phyloP scores from a whole-genome alignment of 2,888 invertebrate species.

The Thalpophila matura region DNA sequence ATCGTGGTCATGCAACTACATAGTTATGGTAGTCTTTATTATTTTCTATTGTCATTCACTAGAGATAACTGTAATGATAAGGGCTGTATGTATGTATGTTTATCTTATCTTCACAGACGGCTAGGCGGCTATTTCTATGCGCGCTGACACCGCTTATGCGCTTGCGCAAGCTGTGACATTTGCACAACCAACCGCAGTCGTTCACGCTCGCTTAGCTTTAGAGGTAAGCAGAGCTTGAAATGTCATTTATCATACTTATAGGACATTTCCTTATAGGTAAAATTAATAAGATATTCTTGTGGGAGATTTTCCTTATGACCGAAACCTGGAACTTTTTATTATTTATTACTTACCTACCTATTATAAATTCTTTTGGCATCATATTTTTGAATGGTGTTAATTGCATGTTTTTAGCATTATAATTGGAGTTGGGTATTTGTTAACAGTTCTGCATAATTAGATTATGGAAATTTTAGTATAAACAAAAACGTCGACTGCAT shows the following conservation, averaged over 20 bases:
- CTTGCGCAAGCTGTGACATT: conserved; percentile 54
- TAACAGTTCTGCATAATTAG: too few relatives aligned
- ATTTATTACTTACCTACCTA: too few relatives aligned
- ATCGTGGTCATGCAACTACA: too few relatives aligned
- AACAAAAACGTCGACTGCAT: too few relatives aligned
- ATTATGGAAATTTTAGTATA: too few relatives aligned
- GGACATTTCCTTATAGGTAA: not conserved
- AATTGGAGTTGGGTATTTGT: too few relatives aligned
- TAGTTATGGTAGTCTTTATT: too few relatives aligned
- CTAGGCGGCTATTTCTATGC: conserved; percentile 48
- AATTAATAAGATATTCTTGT: not conserved
- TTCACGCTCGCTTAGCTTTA: conserved; percentile 36
- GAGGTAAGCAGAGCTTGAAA: conserved; percentile 49
- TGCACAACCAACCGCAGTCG: conserved; percentile 25
- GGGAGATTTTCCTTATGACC: not conserved
- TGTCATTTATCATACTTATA: conserved; percentile 8
- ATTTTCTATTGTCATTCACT: not conserved
- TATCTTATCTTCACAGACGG: conserved; percentile 44
- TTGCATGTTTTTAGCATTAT: too few relatives aligned
- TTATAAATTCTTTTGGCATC: too few relatives aligned
- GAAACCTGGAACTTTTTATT: not conserved
- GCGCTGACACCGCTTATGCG: conserved; percentile 22
- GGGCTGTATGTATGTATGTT: conserved; percentile 3
- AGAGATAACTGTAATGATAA: conserved; percentile 4
- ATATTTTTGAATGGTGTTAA: too few relatives aligned